Conservation (phyloP, 2,113 vertebrate genomes). For the Leiothrix lutea region DNA sequence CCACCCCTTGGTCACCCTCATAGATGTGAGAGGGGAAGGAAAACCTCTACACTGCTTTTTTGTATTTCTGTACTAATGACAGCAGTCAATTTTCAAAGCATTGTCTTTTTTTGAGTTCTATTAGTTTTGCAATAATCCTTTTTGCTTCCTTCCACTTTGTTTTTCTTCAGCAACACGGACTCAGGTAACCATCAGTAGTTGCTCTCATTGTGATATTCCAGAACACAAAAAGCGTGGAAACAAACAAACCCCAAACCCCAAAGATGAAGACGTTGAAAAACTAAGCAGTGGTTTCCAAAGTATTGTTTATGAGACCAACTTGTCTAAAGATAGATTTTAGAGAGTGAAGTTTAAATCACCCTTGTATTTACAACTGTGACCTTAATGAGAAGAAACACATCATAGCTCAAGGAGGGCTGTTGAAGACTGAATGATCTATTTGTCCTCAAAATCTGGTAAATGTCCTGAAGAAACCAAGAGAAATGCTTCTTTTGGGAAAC, state of each 20-base stretch:
- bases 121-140: neutral
- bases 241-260: neutral
- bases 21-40: neutral
- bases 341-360: neutral
- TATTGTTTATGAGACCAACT: neutral
- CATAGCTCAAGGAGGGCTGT: neutral
- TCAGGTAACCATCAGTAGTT: neutral
- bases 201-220: neutral
- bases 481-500: neutral
- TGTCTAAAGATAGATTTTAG: neutral
- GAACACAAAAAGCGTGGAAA: neutral
- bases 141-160: neutral
- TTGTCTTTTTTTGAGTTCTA: neutral
- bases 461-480: neutral
- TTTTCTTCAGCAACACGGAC: neutral
- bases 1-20: neutral
- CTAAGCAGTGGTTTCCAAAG: neutral
- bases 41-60: neutral
- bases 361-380: neutral
- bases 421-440: neutral
- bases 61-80: neutral
- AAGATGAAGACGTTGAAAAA: neutral
- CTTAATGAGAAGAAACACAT: neutral
- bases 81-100: neutral
- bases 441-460: neutral